A percentile compares a stretch with the other conserved stretches of the same genome.
Evolutionary conservation across 92 coral and sea anemone genomes (phyloP).

Genomic region (Micromussa lordhowensis): DNA sequence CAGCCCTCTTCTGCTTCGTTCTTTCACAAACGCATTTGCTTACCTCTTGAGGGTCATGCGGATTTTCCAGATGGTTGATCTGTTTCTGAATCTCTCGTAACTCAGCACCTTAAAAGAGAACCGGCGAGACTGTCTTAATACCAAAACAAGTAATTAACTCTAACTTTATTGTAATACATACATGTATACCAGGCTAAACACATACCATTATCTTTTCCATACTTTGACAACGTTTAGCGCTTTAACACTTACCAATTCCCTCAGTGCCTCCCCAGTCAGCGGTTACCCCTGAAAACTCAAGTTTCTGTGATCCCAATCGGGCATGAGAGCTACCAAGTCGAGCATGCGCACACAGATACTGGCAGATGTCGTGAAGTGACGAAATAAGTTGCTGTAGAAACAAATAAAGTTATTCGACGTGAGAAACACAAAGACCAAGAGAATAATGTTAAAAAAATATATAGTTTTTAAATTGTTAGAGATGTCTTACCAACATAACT

Average conservation of each 20-base stretch:
- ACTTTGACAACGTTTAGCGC: background rate
- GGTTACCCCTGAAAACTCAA: slow-evolving; percentile 98
- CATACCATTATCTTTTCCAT: background rate
- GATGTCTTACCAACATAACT: slow-evolving; percentile 80
- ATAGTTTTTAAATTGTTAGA: background rate
- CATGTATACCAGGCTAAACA: background rate
- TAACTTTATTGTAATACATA: no score
- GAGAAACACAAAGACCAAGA: background rate
- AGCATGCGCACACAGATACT: slow-evolving; percentile 99
- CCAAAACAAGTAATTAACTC: background rate
- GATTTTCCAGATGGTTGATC: slow-evolving; percentile 88
- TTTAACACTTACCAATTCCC: slow-evolving; percentile 86
- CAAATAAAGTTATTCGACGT: background rate
- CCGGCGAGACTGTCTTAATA: no score
- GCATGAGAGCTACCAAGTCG: slow-evolving; percentile 99
- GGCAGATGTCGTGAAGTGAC: slow-evolving; percentile 96
- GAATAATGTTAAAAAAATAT: background rate
- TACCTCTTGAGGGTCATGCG: slow-evolving; percentile 90
- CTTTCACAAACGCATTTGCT: background rate
- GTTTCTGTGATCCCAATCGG: slow-evolving; percentile 97
- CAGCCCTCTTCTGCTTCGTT: background rate
- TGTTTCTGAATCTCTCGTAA: slow-evolving; percentile 91
- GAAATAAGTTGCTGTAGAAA: slow-evolving; percentile 83
- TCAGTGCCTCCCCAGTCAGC: slow-evolving; percentile 99
- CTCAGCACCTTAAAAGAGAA: slow-evolving; percentile 79